These are phyloP conservation scores for Rhagophthalmus giganteus DNA, from an alignment of 2,888 invertebrate genomes.

Conservation along the genomic window DNA sequence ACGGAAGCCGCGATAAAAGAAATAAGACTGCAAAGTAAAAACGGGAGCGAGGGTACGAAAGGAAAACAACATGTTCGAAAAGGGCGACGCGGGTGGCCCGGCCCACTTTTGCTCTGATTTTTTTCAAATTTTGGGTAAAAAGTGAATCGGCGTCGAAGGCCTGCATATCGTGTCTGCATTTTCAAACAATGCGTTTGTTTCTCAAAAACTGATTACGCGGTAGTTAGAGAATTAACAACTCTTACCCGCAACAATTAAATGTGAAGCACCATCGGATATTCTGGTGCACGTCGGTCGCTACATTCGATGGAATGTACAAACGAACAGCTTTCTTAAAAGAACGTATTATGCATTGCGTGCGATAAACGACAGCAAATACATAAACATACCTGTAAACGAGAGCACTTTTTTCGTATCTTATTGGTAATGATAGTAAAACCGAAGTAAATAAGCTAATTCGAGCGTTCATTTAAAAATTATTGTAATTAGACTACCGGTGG, in stretches of 20 bases:
- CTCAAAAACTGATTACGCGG: neutral
- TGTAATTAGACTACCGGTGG: conserved; percentile 21
- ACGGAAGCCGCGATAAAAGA: no score
- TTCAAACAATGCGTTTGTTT: no score
- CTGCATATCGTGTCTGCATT: no score
- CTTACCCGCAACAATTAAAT: conserved; percentile 8
- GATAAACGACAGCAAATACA: conserved; percentile 14
- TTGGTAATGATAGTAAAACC: conserved; percentile 11
- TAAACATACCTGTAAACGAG: conserved; percentile 3
- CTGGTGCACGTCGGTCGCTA: conserved; percentile 7
- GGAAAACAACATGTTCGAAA: no score
- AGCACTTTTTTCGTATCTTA: conserved; percentile 8
- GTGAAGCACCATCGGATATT: neutral
- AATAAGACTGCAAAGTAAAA: no score
- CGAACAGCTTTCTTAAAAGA: conserved; percentile 20
- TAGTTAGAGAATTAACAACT: neutral
- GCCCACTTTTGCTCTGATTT: no score
- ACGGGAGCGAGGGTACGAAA: no score
- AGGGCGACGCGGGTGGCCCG: no score
- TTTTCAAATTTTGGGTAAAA: no score
- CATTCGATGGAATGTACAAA: conserved; percentile 8
- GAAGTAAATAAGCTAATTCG: conserved; percentile 17
- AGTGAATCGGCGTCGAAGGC: no score
- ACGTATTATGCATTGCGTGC: conserved; percentile 22
- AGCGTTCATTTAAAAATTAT: conserved; percentile 19